Conservation (phyloP, 2,797 vertebrate species). For the Malacoctenus gilli region DNA sequence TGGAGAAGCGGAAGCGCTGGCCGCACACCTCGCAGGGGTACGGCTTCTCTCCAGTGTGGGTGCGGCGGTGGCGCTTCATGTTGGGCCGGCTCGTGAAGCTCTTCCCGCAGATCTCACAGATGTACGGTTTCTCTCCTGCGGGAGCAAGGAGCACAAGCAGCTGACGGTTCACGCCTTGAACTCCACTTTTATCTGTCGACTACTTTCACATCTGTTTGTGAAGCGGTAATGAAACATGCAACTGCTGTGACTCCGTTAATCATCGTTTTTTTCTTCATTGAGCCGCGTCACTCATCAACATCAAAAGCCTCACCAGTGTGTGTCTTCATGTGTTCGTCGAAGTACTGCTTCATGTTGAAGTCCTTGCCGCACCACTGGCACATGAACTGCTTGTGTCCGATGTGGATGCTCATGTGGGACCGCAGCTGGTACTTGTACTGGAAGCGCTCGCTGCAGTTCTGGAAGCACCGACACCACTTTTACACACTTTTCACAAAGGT, state of each 20-base stretch:
- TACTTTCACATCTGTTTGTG: no score
- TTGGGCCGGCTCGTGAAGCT: constrained; percentile 98
- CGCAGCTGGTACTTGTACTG: constrained; percentile 99
- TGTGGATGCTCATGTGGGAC: constrained; percentile 98
- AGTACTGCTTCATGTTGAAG: constrained; percentile 99
- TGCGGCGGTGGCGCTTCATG: constrained; percentile 97
- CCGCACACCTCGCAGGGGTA: constrained; percentile 94
- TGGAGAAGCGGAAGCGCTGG: constrained; percentile 96
- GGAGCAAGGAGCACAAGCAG: neutral
- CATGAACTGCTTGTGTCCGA: constrained; percentile 99
- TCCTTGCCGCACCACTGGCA: constrained; percentile 99
- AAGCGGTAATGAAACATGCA: no score
- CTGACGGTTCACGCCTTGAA: no score
- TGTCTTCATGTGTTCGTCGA: constrained; percentile 98
- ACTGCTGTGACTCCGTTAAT: no score
- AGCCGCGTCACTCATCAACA: no score
- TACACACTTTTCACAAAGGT: neutral
- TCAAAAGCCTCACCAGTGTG: constrained; percentile 92
- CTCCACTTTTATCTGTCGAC: no score
- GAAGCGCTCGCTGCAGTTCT: constrained; percentile 75
- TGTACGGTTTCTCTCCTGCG: constrained; percentile 95
- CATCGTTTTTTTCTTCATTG: no score
- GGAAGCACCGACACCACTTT: neutral
- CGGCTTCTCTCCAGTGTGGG: constrained; percentile 95
- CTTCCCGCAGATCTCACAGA: constrained; percentile 98